Evolutionary conservation across 2,888 invertebrate species (phyloP).

Genomic region (Dendrolimus pini): DNA sequence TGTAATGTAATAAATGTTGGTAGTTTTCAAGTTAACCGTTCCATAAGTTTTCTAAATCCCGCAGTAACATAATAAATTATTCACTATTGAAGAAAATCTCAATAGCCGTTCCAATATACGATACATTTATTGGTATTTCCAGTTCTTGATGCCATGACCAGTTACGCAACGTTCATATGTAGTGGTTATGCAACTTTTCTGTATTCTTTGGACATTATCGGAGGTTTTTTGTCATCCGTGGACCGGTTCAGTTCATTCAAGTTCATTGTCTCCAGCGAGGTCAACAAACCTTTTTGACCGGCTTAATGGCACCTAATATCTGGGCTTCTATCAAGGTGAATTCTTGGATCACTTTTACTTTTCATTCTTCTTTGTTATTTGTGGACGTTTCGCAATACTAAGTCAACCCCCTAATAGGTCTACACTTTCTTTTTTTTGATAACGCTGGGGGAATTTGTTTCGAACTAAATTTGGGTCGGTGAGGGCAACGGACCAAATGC

Average conservation of each 20-base stretch:
- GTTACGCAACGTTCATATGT: background rate
- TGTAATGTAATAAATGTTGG: no score
- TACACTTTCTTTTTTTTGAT: no score
- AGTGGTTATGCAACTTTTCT: constrained; percentile 28
- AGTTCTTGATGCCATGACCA: background rate
- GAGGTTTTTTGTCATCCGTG: constrained; percentile 23
- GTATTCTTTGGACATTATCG: constrained; percentile 19
- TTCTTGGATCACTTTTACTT: constrained; percentile 29
- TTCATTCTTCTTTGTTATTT: constrained; percentile 12
- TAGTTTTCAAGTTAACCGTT: no score
- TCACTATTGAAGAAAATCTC: background rate
- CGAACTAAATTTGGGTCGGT: no score
- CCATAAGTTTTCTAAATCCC: no score
- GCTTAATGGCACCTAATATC: constrained; percentile 18
- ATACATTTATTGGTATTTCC: no score
- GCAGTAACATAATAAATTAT: background rate
- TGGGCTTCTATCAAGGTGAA: constrained; percentile 27
- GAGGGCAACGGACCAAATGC: no score
- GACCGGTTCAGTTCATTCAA: constrained; percentile 45
- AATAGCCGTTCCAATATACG: background rate
- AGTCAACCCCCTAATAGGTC: no score
- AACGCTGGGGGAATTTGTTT: no score
- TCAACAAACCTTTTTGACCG: constrained; percentile 44
- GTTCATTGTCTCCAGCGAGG: constrained; percentile 52
- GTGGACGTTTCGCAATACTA: background rate